phyloP scores from a whole-genome alignment of 2,797 vertebrate species.

The Channa striata region DNA sequence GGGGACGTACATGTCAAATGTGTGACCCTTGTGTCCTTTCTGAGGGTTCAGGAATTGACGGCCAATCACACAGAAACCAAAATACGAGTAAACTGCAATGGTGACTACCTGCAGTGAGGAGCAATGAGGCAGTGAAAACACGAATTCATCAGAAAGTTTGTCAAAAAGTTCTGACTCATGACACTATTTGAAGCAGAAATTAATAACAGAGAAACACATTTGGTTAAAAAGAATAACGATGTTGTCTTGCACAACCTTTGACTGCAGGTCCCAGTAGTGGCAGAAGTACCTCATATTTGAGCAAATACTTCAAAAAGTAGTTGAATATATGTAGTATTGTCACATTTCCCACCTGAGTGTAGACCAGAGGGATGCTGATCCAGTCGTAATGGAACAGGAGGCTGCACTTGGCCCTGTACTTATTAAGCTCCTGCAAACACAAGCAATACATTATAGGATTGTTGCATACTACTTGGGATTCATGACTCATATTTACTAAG shows the following conservation, averaged over 20 bases:
- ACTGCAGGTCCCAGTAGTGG: too few relatives aligned
- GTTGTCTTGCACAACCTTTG: too few relatives aligned
- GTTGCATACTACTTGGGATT: background rate
- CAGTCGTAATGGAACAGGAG: slow-evolving; percentile 93
- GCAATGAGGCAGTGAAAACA: background rate
- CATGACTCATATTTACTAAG: background rate
- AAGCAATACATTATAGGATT: background rate
- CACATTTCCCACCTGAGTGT: slow-evolving; percentile 83
- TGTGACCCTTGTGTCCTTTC: slow-evolving; percentile 74
- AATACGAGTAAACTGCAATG: slow-evolving; percentile 91
- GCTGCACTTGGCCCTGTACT: slow-evolving; percentile 90
- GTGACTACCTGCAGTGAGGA: slow-evolving; percentile 87
- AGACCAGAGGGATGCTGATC: slow-evolving; percentile 94
- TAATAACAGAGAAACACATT: too few relatives aligned
- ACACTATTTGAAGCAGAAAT: too few relatives aligned
- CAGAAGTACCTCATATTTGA: background rate
- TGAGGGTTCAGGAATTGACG: slow-evolving; percentile 89
- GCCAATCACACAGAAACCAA: slow-evolving; percentile 89
- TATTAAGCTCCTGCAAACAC: slow-evolving; percentile 89
- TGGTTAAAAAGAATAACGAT: too few relatives aligned
- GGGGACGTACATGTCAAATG: slow-evolving; percentile 88
- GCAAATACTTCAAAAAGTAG: background rate
- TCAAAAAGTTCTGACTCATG: too few relatives aligned
- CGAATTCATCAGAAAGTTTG: background rate
- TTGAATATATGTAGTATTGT: background rate